phyloP scores from a whole-genome alignment of 2,113 vertebrate genomes.

The Mugil cephalus region DNA sequence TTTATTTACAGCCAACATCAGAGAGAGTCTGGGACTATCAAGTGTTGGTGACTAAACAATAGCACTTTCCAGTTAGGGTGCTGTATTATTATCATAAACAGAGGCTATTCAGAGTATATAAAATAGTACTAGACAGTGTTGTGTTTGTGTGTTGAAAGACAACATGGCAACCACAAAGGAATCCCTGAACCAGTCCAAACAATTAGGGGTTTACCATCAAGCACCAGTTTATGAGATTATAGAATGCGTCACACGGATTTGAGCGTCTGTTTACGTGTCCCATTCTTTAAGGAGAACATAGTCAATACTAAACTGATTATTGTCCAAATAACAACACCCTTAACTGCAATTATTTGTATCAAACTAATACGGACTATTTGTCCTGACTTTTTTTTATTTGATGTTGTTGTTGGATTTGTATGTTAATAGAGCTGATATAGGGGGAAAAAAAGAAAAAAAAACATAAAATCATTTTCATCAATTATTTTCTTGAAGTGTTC shows the following conservation, averaged over 20 bases:
- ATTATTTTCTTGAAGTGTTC: neutral
- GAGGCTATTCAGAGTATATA: neutral
- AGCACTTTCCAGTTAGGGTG: neutral
- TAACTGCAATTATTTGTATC: neutral
- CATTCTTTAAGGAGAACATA: neutral
- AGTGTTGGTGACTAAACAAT: neutral
- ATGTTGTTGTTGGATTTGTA: neutral
- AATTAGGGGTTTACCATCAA: constrained; percentile 44
- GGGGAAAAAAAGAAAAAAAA: neutral
- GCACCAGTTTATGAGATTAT: constrained; percentile 67
- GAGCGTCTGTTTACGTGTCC: constrained; percentile 28
- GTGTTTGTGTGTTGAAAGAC: neutral
- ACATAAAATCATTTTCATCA: neutral
- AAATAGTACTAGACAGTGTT: neutral
- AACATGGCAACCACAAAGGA: neutral
- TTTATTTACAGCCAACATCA: neutral
- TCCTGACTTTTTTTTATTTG: neutral
- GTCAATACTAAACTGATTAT: neutral
- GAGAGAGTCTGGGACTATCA: neutral
- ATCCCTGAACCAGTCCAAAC: neutral
- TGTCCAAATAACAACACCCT: constrained; percentile 1
- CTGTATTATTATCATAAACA: neutral
- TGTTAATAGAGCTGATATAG: too few relatives aligned
- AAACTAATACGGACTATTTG: neutral
- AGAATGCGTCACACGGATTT: constrained; percentile 51